Conservation (phyloP, 2,888 invertebrate genomes). For the Strigamia transsilvanica region DNA sequence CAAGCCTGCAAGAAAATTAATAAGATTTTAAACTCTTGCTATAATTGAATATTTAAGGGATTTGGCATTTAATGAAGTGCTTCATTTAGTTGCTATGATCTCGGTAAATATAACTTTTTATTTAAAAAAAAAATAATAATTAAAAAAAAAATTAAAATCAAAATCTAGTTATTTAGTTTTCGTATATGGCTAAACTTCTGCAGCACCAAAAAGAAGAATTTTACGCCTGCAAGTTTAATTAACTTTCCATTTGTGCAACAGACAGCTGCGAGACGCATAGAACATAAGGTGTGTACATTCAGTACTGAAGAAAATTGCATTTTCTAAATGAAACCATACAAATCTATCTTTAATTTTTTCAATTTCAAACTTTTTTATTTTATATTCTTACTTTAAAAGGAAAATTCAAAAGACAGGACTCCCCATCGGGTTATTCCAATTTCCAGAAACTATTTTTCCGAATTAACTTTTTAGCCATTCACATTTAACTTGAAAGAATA, state of each 20-base stretch:
- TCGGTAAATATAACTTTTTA: no score
- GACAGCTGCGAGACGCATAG: not conserved
- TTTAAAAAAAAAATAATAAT: no score
- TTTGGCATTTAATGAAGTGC: no score
- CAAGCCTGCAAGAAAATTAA: no score
- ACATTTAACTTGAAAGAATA: not conserved
- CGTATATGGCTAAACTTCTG: not conserved
- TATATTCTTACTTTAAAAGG: not conserved
- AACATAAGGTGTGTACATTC: not conserved
- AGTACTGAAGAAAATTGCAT: not conserved
- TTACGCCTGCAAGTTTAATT: not conserved
- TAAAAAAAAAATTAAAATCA: no score
- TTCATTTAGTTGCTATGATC: no score
- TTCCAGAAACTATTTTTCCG: not conserved
- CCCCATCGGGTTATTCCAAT: not conserved
- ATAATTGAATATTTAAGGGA: no score
- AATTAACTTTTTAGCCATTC: not conserved
- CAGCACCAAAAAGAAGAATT: not conserved
- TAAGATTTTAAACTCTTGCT: no score
- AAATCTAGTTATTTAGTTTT: no score
- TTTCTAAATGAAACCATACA: not conserved
- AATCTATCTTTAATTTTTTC: not conserved
- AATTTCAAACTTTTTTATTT: not conserved
- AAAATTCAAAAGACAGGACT: not conserved
- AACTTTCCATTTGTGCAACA: conserved; percentile 8